Conservation (phyloP, 2,113 vertebrate genomes). For the Cryptotis parvus region DNA sequence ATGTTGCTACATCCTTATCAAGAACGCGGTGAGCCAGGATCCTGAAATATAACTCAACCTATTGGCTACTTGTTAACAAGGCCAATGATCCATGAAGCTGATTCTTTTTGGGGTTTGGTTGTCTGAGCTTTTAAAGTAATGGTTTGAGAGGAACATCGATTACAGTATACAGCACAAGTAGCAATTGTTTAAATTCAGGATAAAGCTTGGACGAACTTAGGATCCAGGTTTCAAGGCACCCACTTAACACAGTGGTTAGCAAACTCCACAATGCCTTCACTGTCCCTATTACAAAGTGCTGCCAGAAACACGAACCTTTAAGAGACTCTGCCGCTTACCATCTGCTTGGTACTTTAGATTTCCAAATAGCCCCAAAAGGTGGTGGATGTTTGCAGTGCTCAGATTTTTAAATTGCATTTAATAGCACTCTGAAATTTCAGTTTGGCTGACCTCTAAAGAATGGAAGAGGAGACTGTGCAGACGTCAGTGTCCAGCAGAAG, state of each 20-base stretch:
- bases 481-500: slow-evolving; percentile 72
- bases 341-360: slow-evolving; percentile 70
- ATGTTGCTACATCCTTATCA: slow-evolving; percentile 64
- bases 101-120: slow-evolving; percentile 78
- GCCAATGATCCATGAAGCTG: slow-evolving; percentile 83
- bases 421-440: slow-evolving; percentile 61
- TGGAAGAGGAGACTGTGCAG: slow-evolving; percentile 79
- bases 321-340: slow-evolving; percentile 66
- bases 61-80: slow-evolving; percentile 81
- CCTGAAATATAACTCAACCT: slow-evolving; percentile 78
- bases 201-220: slow-evolving; percentile 33
- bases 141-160: slow-evolving; percentile 78
- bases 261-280: slow-evolving; percentile 67
- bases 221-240: slow-evolving; percentile 59
- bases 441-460: slow-evolving; percentile 81
- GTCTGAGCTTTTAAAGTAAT: slow-evolving; percentile 79
- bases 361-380: background rate
- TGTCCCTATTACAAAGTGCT: slow-evolving; percentile 69
- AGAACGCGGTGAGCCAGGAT: slow-evolving; percentile 48
- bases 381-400: slow-evolving; percentile 44
- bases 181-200: slow-evolving; percentile 75
- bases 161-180: slow-evolving; percentile 63
- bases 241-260: slow-evolving; percentile 55
- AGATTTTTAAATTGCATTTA: slow-evolving; percentile 64
- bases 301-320: slow-evolving; percentile 68